Evolutionary conservation across 2,797 vertebrate genomes (phyloP).

Genomic region (Lemur catta): DNA sequence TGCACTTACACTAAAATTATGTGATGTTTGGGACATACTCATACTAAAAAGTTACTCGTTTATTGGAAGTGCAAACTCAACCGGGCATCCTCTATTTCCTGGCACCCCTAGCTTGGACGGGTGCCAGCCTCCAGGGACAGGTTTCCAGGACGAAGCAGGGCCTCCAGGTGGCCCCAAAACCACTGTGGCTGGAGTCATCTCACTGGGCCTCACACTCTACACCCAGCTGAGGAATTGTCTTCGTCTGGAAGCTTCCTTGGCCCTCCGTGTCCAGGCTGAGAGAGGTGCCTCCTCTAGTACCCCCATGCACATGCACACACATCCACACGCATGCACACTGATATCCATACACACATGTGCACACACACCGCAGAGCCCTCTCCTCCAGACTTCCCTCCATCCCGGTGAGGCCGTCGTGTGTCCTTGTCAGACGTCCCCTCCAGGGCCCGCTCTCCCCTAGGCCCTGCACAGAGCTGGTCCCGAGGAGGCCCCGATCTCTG

Average conservation of each 20-base stretch:
- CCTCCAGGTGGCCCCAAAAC: background rate
- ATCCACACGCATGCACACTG: too few species aligned
- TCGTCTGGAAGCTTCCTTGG: background rate
- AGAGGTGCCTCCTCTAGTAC: background rate
- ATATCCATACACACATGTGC: fast-evolving
- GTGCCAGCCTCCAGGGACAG: background rate
- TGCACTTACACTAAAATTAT: background rate
- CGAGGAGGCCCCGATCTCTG: background rate
- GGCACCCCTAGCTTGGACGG: background rate
- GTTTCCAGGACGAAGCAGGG: background rate
- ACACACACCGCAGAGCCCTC: background rate
- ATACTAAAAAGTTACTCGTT: background rate
- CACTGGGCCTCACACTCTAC: too few species aligned
- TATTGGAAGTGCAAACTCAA: background rate
- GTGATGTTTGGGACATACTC: background rate
- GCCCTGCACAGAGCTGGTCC: background rate
- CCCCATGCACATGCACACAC: background rate
- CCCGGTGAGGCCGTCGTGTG: background rate
- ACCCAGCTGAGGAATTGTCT: background rate
- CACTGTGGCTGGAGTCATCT: background rate
- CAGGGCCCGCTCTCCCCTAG: background rate
- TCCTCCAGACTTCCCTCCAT: background rate
- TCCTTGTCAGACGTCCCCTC: background rate
- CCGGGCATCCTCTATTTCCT: background rate
- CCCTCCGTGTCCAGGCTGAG: background rate